phyloP scores from a whole-genome alignment of 2,113 vertebrate genomes.

The Crotalus viridis region DNA sequence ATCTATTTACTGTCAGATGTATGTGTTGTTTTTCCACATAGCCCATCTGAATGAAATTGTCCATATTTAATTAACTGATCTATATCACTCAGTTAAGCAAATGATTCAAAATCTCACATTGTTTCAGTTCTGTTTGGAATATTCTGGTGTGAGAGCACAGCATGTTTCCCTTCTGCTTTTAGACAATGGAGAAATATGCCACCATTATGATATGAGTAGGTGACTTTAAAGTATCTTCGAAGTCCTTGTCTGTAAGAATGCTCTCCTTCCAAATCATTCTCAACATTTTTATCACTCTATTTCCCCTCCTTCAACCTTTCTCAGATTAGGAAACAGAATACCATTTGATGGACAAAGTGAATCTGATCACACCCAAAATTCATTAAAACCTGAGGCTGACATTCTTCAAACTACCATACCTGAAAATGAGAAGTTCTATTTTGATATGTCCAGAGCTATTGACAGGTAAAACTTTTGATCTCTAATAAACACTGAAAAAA shows the following conservation, averaged over 20 bases:
- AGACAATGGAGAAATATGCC: neutral
- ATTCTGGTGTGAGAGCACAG: neutral
- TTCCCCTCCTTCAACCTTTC: neutral
- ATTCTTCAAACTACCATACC: slow-evolving; percentile 70
- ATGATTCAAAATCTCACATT: neutral
- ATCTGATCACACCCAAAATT: slow-evolving; percentile 62
- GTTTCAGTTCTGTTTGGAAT: neutral
- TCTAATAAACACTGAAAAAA: neutral
- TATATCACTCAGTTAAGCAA: neutral
- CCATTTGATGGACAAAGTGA: slow-evolving; percentile 71
- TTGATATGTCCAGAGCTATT: slow-evolving; percentile 73
- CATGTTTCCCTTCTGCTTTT: slow-evolving; percentile 10
- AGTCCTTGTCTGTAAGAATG: neutral
- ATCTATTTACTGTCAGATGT: neutral
- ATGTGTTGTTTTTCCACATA: neutral
- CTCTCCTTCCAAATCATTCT: neutral
- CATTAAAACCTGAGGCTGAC: slow-evolving; percentile 70
- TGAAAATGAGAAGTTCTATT: slow-evolving; percentile 77
- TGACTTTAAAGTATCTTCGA: neutral
- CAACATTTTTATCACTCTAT: slow-evolving; percentile 8
- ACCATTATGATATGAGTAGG: neutral
- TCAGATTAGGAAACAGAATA: slow-evolving; percentile 70
- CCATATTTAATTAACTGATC: neutral
- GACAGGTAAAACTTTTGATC: slow-evolving; percentile 69
- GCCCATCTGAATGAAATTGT: neutral